Base-by-base conservation (phyloP, 2,113 vertebrate genomes). In the Megaptera novaeangliae region DNA sequence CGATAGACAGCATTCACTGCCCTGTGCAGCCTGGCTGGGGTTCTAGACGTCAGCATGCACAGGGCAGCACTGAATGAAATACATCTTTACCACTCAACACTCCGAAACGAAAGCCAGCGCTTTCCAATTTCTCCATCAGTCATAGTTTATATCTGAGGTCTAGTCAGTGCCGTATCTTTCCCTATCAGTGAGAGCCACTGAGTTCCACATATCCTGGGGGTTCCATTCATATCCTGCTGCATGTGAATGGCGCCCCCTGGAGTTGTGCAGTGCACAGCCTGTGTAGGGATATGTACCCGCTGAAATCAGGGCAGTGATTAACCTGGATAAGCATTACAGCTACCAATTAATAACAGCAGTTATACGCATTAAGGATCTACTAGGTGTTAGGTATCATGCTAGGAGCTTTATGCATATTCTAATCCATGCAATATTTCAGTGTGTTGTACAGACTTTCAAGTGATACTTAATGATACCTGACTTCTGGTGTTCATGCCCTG, bases 231-330 rank as follows among this genome's bases (percentile, higher is more conserved):
- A 57, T 6, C 41, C 15, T 46, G 8, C 21, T 41, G 4, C 39
- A 1, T 4, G 12, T 39, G 3, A 2, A 14, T 55, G n/a, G 31
- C 0, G 5, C 6, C 5, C 34, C 68, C 80, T 36, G 44, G 18
- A 52, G 31, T 23, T 82, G 59, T 17, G 13, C 13, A 20, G n/a
- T 85, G 17, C 13, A 13, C 3, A 81, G 13, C 21, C 21, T 44
- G 0, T 18, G 52, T 66, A 23, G 59, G 23, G 27, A 27, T 44
- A 27, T 1, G 2, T 34, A 18, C 20, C 6, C 8, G 8, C 72
- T 83, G 36, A 90, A 63, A 39, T 64, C 75, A 86, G 36, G 89
- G 21, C 63, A 78, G 55, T 8, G 80, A 68, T 82, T 9, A 61
- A 68, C 1, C 41, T 44, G 8, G 63, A 12, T 61, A 49, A 61